A percentile compares a stretch with the other conserved stretches of the same genome.
Evolutionary conservation across 2,113 vertebrate species (phyloP).

Genomic region (Acanthisitta chloris): DNA sequence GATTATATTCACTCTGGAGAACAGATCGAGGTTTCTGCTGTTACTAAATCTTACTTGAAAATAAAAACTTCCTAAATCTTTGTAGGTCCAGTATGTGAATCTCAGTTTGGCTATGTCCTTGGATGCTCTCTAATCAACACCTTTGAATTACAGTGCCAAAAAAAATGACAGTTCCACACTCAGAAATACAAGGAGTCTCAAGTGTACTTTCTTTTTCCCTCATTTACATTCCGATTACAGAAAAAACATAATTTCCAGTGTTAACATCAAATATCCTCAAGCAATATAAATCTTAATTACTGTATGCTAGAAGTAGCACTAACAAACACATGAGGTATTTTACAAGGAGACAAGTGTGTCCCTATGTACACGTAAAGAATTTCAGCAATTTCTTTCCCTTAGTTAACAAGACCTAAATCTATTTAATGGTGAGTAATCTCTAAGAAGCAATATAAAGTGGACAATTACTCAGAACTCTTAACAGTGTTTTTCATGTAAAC

Average conservation of each 20-base stretch:
- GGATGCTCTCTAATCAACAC: background rate
- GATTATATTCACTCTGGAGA: background rate
- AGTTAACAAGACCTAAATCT: slow-evolving; percentile 37
- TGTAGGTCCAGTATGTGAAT: background rate
- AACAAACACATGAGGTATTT: slow-evolving; percentile 5
- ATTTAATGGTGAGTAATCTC: slow-evolving; percentile 12
- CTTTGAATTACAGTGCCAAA: background rate
- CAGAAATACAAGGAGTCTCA: background rate
- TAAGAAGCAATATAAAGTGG: background rate
- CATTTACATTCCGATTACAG: background rate
- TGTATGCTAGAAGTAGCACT: background rate
- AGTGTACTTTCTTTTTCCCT: background rate
- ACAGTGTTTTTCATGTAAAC: background rate
- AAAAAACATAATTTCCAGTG: background rate
- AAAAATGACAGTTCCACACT: background rate
- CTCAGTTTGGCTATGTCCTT: background rate
- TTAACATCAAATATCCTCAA: slow-evolving; percentile 41
- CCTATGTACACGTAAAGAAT: slow-evolving; percentile 14
- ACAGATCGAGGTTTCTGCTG: background rate
- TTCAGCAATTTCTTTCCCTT: background rate
- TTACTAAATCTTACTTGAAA: background rate
- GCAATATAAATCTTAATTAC: slow-evolving; percentile 63
- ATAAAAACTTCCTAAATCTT: background rate
- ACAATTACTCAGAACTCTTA: background rate
- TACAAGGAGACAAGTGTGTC: slow-evolving; percentile 20